These are phyloP conservation scores for Xyrichtys novacula DNA, from an alignment of 2,797 vertebrate species.

Conservation along the genomic window DNA sequence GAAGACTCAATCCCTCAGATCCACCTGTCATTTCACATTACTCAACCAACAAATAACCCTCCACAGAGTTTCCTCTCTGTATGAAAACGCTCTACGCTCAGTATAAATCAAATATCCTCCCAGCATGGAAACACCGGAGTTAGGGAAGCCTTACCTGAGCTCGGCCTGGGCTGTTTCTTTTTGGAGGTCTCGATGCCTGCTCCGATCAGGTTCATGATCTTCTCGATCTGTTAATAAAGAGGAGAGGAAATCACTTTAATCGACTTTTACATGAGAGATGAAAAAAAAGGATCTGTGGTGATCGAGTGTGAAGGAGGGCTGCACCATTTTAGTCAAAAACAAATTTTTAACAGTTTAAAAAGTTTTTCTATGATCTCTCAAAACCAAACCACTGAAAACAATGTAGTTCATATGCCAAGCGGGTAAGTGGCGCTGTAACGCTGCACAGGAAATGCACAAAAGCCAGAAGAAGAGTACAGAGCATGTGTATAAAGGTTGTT, in stretches of 20 bases:
- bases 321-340: not conserved
- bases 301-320: no score
- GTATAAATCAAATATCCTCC: not conserved
- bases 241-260: no score
- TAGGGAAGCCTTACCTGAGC: conserved; percentile 85
- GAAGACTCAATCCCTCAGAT: conserved; percentile 26
- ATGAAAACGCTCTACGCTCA: not conserved
- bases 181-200: conserved; percentile 96
- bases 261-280: no score
- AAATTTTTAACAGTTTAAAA: no score
- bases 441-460: no score
- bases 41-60: conserved; percentile 21
- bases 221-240: conserved; percentile 92
- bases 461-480: no score
- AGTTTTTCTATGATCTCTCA: no score
- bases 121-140: not conserved
- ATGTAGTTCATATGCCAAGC: no score
- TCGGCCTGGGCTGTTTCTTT: conserved; percentile 84
- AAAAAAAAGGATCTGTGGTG: no score
- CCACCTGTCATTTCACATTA: conserved; percentile 39
- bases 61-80: not conserved
- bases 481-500: no score
- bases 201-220: conserved; percentile 97
- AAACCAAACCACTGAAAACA: no score
- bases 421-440: no score